Evolutionary conservation across 1,140 invertebrate genomes (phyloP), one percentile per base, ranked within the genome.

Genomic region (Pantala flavescens): DNA sequence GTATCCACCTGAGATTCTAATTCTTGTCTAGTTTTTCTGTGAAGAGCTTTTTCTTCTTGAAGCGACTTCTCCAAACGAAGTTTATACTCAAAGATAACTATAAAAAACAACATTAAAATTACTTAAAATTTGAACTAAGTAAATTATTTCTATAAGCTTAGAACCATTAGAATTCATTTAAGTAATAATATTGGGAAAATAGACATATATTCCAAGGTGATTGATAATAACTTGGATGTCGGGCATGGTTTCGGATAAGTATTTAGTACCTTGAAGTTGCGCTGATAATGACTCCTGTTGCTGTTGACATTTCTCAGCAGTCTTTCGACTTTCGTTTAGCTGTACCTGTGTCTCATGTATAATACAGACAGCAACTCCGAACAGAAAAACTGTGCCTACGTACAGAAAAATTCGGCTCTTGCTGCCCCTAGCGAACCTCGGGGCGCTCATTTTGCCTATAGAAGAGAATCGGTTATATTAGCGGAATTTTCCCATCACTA

Each of bases 21-120:
- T 74, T 86, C 83, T 70, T 86, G 82, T 71, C 83, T 85, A 2
- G 80, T 81, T 5, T 83, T 81, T 5, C 78, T 77, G 63, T 85
- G 85, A 0, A 84, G 82, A 55, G 80, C 82, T 75, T 85, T 86
- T 77, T 86, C 85, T 76, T 85, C 83, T 43, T 84, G 81, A 43
- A 86, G 74, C 0, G 83, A 84, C 71, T 85, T 86, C 73, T 86
- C 85, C 28, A 86, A 36, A 0, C 83, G 80, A 1, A 83, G 78
- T 78, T 85, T 86, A 78, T 85, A 85, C 75, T 86, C 84, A 74
- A 85, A 85, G 63, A 85, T 83, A 23, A 85, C 85, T 86, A 77
- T 0, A 81, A 83, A 76, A 14, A 76, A 76, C 55, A 71, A 43
- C 19, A 19, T 21, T 36, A 70, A 70, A 36, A 36, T 36, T 9